A percentile compares a stretch with the other conserved stretches of the same genome.
Evolutionary conservation across 2,888 invertebrate genomes (phyloP).

Genomic region (Mesodorylaimus sp.): DNA sequence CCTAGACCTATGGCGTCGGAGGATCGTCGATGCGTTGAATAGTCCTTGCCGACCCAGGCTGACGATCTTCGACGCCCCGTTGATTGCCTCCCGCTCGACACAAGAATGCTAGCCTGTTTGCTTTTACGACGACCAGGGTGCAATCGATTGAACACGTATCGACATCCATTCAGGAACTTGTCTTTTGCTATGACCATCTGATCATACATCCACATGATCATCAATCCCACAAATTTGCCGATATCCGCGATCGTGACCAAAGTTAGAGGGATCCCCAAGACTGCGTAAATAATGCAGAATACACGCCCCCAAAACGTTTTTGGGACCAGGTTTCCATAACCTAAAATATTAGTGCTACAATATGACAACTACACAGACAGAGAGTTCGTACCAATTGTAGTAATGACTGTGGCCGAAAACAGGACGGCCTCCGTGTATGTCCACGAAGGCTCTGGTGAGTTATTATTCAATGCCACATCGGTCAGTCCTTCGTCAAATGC

Average conservation of each 20-base stretch:
- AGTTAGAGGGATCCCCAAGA: not conserved
- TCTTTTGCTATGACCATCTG: not conserved
- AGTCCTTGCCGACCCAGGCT: too few relatives aligned
- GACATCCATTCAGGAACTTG: too few relatives aligned
- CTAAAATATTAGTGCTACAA: not conserved
- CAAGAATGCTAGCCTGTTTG: too few relatives aligned
- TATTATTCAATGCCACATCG: not conserved
- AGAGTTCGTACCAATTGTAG: not conserved
- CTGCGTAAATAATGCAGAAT: not conserved
- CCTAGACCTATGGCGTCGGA: too few relatives aligned
- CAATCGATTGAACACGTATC: too few relatives aligned
- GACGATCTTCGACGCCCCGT: too few relatives aligned
- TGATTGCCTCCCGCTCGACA: too few relatives aligned
- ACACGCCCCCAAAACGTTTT: not conserved
- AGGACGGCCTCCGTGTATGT: not conserved
- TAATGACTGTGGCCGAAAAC: not conserved
- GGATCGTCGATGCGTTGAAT: too few relatives aligned
- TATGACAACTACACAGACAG: too few relatives aligned
- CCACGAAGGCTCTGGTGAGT: not conserved
- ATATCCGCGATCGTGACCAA: constrained; percentile 1
- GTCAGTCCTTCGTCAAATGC: not conserved
- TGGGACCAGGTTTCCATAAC: not conserved
- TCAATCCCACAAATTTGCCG: not conserved
- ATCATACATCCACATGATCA: not conserved
- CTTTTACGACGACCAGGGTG: too few relatives aligned